phyloP scores from a whole-genome alignment of 2,797 vertebrate species.

The Pantherophis vulpinus region DNA sequence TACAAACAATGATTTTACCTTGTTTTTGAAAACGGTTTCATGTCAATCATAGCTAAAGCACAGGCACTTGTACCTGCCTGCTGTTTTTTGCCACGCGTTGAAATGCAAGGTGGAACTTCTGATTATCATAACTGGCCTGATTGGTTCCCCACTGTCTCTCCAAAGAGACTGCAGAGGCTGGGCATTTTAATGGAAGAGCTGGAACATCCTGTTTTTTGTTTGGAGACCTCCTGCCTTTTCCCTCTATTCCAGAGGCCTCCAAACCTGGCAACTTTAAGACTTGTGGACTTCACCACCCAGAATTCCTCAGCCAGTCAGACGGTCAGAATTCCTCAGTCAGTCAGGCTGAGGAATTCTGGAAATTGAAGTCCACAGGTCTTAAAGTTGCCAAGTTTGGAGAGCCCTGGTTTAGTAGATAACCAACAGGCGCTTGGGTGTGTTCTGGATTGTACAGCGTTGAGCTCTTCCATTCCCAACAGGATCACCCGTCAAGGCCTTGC shows the following conservation, averaged over 20 bases:
- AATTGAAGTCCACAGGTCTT: not conserved
- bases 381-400: not conserved
- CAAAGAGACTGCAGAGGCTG: not conserved
- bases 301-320: not conserved
- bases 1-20: not conserved
- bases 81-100: not conserved
- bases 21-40: not conserved
- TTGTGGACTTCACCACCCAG: not conserved
- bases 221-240: not conserved
- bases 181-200: not conserved
- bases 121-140: not conserved
- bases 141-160: not conserved
- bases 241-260: not conserved
- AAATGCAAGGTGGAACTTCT: not conserved
- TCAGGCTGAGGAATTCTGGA: not conserved
- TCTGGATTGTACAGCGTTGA: no score
- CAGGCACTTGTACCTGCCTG: not conserved
- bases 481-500: not conserved
- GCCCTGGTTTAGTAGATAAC: not conserved
- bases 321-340: not conserved
- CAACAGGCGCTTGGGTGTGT: not conserved
- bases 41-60: not conserved
- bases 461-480: not conserved
- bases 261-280: not conserved
- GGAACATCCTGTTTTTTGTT: not conserved